Conservation (phyloP, 2,888 invertebrate genomes). For the Agrotis segetum region DNA sequence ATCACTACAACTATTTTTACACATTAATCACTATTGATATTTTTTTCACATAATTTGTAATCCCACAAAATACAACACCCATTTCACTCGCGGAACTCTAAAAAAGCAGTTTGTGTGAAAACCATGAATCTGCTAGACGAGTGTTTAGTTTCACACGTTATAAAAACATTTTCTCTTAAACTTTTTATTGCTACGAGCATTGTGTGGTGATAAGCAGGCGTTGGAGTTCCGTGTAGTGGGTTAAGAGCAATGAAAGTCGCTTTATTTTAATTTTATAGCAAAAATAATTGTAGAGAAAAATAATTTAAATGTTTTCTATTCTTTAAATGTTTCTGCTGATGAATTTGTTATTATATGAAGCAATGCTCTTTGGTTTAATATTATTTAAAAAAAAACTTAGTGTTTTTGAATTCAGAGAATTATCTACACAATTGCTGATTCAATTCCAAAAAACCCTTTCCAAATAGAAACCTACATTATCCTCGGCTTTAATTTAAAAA, state of each 20-base stretch:
- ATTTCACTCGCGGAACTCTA: slow-evolving; percentile 46
- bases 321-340: not conserved
- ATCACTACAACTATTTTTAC: no score
- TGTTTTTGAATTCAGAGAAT: not conserved
- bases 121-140: slow-evolving; percentile 52
- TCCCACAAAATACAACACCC: not conserved
- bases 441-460: not conserved
- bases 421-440: not conserved
- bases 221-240: slow-evolving; percentile 54
- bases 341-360: not conserved
- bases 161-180: slow-evolving; percentile 71
- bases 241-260: slow-evolving; percentile 32
- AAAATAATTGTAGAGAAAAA: not conserved
- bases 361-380: not conserved
- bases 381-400: no score
- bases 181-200: slow-evolving; percentile 62
- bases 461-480: not conserved
- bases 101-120: slow-evolving; percentile 60
- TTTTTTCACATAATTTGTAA: not conserved
- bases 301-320: not conserved
- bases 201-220: slow-evolving; percentile 61
- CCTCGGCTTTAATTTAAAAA: no score
- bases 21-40: no score
- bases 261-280: slow-evolving; percentile 11
- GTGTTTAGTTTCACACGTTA: slow-evolving; percentile 66